Conservation (phyloP, 1,140 invertebrate species). For the Micrasema longulum region DNA sequence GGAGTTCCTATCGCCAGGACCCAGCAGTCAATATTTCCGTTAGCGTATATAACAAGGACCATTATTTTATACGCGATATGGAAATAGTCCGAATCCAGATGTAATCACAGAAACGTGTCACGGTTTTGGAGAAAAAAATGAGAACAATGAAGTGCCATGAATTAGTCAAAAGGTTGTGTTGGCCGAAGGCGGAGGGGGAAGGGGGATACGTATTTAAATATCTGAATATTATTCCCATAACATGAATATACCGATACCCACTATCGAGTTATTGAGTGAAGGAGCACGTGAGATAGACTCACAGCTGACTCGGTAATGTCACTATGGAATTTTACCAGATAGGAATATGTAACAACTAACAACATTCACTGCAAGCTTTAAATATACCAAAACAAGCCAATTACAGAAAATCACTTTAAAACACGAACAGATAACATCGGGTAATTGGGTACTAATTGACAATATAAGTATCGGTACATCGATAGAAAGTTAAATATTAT, state of each 20-base stretch:
- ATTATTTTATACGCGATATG: not conserved
- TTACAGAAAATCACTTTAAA: too few relatives aligned
- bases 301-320: conserved; percentile 19
- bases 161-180: conserved; percentile 33
- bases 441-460: too few relatives aligned
- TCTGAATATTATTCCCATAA: not conserved
- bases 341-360: too few relatives aligned
- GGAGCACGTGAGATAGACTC: not conserved
- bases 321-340: too few relatives aligned
- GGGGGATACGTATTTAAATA: not conserved
- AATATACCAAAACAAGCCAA: too few relatives aligned
- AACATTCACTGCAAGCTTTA: too few relatives aligned
- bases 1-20: too few relatives aligned
- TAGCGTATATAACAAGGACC: not conserved
- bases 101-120: not conserved
- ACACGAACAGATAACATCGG: too few relatives aligned
- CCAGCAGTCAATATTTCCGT: too few relatives aligned
- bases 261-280: not conserved
- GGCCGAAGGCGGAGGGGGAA: not conserved
- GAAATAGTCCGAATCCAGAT: not conserved
- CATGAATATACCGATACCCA: conserved; percentile 16
- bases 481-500: too few relatives aligned
- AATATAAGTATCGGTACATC: too few relatives aligned
- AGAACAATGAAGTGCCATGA: conserved; percentile 15
- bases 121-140: conserved; percentile 12